Evolutionary conservation across 64 coral and sea anemone species (phyloP).

Genomic region (Acropora yongei): DNA sequence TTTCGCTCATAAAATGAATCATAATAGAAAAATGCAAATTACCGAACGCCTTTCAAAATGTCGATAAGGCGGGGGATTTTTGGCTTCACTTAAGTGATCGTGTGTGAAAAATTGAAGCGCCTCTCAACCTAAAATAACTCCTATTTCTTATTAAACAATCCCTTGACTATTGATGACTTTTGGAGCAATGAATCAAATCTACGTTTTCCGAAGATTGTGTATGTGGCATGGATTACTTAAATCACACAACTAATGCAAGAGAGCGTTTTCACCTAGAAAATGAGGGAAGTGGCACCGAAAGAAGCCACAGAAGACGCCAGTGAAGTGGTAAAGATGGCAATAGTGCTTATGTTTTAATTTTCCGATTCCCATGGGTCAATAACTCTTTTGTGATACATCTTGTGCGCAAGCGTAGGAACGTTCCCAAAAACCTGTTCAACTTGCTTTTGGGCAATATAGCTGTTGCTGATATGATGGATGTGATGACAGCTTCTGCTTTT

Average conservation of each 20-base stretch:
- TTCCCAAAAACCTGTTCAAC: slow-evolving; percentile 73
- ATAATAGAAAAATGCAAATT: too few species aligned
- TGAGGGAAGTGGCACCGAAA: neutral
- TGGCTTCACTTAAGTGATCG: too few species aligned
- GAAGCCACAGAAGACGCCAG: neutral
- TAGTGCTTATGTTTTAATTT: slow-evolving; percentile 41
- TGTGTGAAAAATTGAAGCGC: too few species aligned
- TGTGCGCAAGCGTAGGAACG: slow-evolving; percentile 30
- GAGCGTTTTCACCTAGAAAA: neutral
- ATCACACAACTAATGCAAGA: neutral
- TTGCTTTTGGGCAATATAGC: slow-evolving; percentile 83
- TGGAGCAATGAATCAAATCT: too few species aligned
- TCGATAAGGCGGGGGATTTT: too few species aligned
- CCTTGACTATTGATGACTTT: too few species aligned
- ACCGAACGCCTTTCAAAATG: too few species aligned
- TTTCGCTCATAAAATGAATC: too few species aligned
- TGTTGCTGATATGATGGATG: slow-evolving; percentile 66
- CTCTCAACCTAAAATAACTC: too few species aligned
- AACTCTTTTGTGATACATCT: slow-evolving; percentile 68
- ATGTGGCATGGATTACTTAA: neutral
- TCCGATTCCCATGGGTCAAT: slow-evolving; percentile 27
- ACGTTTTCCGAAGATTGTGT: neutral
- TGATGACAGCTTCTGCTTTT: slow-evolving; percentile 44
- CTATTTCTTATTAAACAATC: too few species aligned
- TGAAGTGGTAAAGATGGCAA: slow-evolving; percentile 6